A percentile compares a stretch with the other conserved stretches of the same genome.
Evolutionary conservation across 2,113 vertebrate species (phyloP).

Genomic region (Phaethon lepturus): DNA sequence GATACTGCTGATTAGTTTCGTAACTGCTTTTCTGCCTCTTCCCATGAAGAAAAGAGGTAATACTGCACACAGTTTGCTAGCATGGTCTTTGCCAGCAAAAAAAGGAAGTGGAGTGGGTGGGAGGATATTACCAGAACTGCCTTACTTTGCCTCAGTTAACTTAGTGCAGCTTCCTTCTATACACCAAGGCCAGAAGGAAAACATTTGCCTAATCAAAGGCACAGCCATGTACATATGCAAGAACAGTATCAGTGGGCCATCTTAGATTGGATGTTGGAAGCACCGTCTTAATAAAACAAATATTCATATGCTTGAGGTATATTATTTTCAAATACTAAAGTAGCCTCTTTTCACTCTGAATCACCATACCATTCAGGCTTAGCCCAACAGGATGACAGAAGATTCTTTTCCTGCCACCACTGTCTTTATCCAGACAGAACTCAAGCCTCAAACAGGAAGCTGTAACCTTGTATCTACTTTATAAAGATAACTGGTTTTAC

Average conservation of each 20-base stretch:
- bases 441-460: neutral
- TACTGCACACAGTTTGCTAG: neutral
- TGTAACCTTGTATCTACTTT: neutral
- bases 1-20: constrained; percentile 16
- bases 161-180: neutral
- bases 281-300: neutral
- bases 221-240: neutral
- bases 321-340: neutral
- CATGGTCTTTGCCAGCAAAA: neutral
- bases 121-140: neutral
- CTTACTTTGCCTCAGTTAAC: neutral
- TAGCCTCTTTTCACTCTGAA: neutral
- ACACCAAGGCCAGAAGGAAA: neutral
- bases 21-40: neutral
- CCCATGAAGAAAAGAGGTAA: neutral
- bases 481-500: neutral
- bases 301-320: neutral
- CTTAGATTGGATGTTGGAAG: neutral
- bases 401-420: neutral
- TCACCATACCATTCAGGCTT: neutral
- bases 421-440: neutral
- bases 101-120: neutral
- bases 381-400: neutral
- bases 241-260: neutral
- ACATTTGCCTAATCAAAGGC: neutral